Evolutionary conservation across 2,797 vertebrate species (phyloP).

Genomic region (Cyclura pinguis): DNA sequence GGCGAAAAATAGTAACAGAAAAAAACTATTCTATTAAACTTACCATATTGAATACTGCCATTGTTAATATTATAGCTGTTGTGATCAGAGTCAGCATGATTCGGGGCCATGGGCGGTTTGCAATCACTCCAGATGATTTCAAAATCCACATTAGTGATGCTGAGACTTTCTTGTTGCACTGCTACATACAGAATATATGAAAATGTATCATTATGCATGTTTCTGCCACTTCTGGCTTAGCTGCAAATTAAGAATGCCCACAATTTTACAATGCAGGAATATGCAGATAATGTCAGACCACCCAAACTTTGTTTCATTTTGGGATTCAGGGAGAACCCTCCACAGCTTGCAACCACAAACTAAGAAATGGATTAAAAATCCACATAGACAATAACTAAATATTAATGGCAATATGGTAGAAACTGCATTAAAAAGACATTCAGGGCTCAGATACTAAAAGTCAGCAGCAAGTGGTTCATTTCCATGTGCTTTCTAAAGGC

Average conservation of each 20-base stretch:
- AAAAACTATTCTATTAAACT: conserved; percentile 53
- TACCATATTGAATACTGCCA: conserved; percentile 99
- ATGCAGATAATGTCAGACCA: neutral
- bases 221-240: neutral
- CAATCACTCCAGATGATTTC: conserved; percentile 91
- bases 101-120: conserved; percentile 93
- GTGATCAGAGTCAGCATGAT: conserved; percentile 92
- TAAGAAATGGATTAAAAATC: neutral
- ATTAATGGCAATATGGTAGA: neutral
- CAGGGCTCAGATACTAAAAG: neutral
- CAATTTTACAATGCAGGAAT: neutral
- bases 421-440: neutral
- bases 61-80: conserved; percentile 91
- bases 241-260: conserved; percentile 14
- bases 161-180: conserved; percentile 90
- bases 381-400: neutral
- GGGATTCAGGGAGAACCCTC: neutral
- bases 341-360: neutral
- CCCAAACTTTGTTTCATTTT: neutral
- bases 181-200: conserved; percentile 77
- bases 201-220: conserved; percentile 1
- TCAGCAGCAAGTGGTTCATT: neutral
- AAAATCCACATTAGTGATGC: conserved; percentile 89
- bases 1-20: neutral
- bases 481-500: neutral